Conservation (phyloP, 2,888 invertebrate species). For the Macrosiphum euphorbiae region DNA sequence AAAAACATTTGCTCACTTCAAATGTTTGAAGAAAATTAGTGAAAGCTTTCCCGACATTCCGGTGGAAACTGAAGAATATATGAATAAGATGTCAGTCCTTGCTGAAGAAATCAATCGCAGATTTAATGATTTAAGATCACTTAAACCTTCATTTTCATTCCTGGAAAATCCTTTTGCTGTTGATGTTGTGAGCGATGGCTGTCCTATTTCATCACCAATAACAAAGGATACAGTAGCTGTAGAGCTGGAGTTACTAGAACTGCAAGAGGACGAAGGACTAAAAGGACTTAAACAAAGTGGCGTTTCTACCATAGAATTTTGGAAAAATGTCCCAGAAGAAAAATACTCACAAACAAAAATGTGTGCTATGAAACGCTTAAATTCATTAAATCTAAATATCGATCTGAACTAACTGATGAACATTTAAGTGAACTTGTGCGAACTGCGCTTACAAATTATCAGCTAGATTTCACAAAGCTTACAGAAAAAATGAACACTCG, state of each 20-base stretch:
- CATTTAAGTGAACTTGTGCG: slow-evolving; percentile 6
- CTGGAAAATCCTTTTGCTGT: too few species aligned
- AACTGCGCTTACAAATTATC: background rate
- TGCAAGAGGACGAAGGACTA: too few species aligned
- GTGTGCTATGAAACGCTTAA: background rate
- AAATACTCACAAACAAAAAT: too few species aligned
- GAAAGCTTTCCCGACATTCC: slow-evolving; percentile 16
- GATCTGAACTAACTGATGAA: slow-evolving; percentile 13
- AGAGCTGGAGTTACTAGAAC: too few species aligned
- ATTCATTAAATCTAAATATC: background rate
- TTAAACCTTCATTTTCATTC: too few species aligned
- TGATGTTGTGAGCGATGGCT: too few species aligned
- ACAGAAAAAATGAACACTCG: background rate
- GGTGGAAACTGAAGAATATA: slow-evolving; percentile 20
- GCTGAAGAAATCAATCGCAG: slow-evolving; percentile 43
- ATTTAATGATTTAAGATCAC: too few species aligned
- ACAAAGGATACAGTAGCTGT: too few species aligned
- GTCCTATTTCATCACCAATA: too few species aligned
- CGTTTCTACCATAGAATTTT: too few species aligned
- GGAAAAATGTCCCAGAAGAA: too few species aligned
- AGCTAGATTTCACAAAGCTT: background rate
- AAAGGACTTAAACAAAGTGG: too few species aligned
- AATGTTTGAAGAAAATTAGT: slow-evolving; percentile 47
- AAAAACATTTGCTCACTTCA: slow-evolving; percentile 37
- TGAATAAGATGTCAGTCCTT: slow-evolving; percentile 18